These are phyloP conservation scores for Pherbina coryleti DNA, from an alignment of 2,888 invertebrate species.

Conservation along the genomic window DNA sequence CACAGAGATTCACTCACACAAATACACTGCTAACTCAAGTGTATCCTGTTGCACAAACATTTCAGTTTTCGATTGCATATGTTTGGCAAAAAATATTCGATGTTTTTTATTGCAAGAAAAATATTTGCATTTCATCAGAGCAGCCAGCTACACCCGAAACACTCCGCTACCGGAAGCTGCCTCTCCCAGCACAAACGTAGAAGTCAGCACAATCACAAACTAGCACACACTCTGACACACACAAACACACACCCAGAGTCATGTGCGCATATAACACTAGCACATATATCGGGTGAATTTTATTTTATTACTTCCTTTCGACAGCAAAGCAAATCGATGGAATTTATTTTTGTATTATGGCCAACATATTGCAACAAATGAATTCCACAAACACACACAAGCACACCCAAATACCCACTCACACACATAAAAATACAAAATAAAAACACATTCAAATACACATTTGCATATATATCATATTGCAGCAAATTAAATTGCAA, in stretches of 20 bases:
- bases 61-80: conserved; percentile 11
- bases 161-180: neutral
- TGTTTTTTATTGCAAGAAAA: neutral
- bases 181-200: neutral
- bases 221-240: neutral
- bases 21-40: neutral
- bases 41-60: conserved; percentile 15
- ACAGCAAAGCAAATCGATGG: conserved; percentile 27
- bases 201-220: neutral
- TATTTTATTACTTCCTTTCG: conserved; percentile 29
- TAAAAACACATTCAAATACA: neutral
- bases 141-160: neutral
- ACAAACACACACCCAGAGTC: neutral
- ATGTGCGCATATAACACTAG: neutral
- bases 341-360: conserved; percentile 26
- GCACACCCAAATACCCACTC: neutral
- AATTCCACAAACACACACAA: conserved; percentile 4
- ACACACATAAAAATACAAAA: neutral
- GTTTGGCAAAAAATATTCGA: neutral
- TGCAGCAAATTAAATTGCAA: neutral
- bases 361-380: conserved; percentile 26
- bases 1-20: neutral
- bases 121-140: conserved; percentile 26
- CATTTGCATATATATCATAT: neutral
- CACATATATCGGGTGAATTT: conserved; percentile 11